Evolutionary conservation across 1,140 invertebrate species (phyloP), one percentile per base, ranked within the genome.

Genomic region (Magallana gigas): DNA sequence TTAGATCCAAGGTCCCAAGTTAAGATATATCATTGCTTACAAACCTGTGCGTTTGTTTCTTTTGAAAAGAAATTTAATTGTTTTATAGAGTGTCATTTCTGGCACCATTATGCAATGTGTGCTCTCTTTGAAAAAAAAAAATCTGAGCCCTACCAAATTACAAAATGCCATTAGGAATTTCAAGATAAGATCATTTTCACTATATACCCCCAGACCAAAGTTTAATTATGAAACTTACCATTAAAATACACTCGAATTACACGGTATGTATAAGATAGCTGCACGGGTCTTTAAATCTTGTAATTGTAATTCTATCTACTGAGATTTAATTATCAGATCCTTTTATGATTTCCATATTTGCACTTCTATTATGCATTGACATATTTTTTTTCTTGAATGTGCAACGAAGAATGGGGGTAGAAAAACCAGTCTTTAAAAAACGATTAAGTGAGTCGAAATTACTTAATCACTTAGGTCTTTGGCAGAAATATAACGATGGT

Each of bases 221-320:
- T 76, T 12, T 29, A 76, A 36, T 76, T 76, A 76, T 76, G 68
- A 76, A 76, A 76, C 68, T 76, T 76, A 29, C 18, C 23, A 76
- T 76, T 11, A 8, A 48, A 48, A 76, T 18, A 76, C 68, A 36
- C 36, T 29, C 23, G 36, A 29, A 76, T 76, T 29, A 36, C 68
- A 36, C 23, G 68, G 11, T 36, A 8, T 76, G 23, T 12, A 18
- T 23, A 29, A 12, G 8, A 62, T 62, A 76, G 68, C 23, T 76
- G 18, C 23, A 11, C 23, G 68, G 18, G 18, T 76, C 68, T 76
- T 76, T 76, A 76, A 76, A 76, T 76, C 36, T 76, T 76, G 68
- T 76, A 76, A 76, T 18, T 76, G 68, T 76, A 76, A 76, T 76
- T 76, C 23, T 76, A 29, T 36, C 68, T 11, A 9, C 7, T 5